Base-by-base conservation (phyloP, 2,888 invertebrate genomes). In the Ditula angustiorana region DNA sequence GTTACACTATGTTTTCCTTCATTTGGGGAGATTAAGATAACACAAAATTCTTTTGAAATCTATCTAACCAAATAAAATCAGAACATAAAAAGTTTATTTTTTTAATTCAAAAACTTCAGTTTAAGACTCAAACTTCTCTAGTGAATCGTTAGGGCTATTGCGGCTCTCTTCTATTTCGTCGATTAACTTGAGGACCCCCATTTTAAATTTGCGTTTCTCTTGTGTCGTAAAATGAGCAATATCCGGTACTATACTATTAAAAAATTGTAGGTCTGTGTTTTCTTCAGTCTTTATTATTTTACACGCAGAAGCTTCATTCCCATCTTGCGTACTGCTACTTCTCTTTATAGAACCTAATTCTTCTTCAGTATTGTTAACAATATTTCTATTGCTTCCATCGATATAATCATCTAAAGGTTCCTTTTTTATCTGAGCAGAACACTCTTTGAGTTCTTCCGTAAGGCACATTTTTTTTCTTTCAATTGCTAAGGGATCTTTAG, bases 131-230 rank as follows among this genome's bases (percentile, higher is more conserved):
- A 56, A 58, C 63, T 68, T 37, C 52, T 60, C 35, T 13, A 23
- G 41, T 44, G 35, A 26, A 33, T 10, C 16, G 11, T 28, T 10
- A 26, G 23, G 59, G 63, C 58, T 67, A 50, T 67, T 72, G 21
- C 78, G 71, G 61, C 71, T 73, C 49, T 73, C 77, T 63, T 83
- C 83, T 44, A 83, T 76, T 28, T 93, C 90, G 71, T 93, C 93
- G 55, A 94, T 93, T 21, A 93, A 73, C 71, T 90, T 82, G 21
- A 94, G 77, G 60, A 94, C 83, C 5, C 92, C 91, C 69, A 93
- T 93, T 82, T 93, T 93, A 0, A 94, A 83, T 74, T 88, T 91
- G 10, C 94, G 82, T 61, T 93, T 94, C 67, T 94, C 94, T 60
- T 87, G 85, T 2, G 86, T 82, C n/a, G 87, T 88, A 70, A 94